Evolutionary conservation across 2,888 invertebrate species (phyloP), one percentile per base, ranked within the genome.

Genomic region (Latheticus oryzae): DNA sequence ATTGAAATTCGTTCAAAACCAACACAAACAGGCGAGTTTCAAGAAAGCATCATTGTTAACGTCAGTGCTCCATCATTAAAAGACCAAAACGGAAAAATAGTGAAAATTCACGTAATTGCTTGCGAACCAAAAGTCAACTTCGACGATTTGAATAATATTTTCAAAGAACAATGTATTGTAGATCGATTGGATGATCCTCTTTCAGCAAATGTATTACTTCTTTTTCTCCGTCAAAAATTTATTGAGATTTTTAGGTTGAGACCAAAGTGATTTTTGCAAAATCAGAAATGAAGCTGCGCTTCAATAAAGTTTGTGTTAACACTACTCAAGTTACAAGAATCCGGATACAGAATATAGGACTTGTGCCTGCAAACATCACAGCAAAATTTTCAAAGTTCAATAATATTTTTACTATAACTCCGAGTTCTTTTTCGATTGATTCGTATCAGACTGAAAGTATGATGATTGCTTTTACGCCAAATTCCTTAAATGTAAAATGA

Each of bases 91-190:
- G 84, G 84, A 0, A 81, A 81, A 33, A 77, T 76, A 1, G 66
- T 86, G 0, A 79, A 65, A 24, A 67, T 87, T 3, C 78, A 79
- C 1, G 84, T 83, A 1, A 81, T 80, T 8, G 84, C 84, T 12
- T 82, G 81, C n/a, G 76, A 84, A 66, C 86, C 87, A 0, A 76
- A 75, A 4, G 69, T 87, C 48, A 83, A 86, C 68, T 82, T 86
- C 52, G 77, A 80, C 71, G 82, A 86, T 69, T 71, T 82, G 12
- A 80, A 82, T 45, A 80, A 79, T 1, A 85, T 87, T 0, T 87
- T 87, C 69, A 80, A 81, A 56, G 84, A 86, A 71, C 84, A 84
- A 66, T 78, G 83, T 11, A 79, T 87, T 54, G 82, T 85, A 0
- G 81, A 85, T 66, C 78, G 75, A 50, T 66, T 83, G 35, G 68